These are phyloP conservation scores for Calameuta filiformis DNA, from an alignment of 2,888 invertebrate genomes.

Conservation along the genomic window DNA sequence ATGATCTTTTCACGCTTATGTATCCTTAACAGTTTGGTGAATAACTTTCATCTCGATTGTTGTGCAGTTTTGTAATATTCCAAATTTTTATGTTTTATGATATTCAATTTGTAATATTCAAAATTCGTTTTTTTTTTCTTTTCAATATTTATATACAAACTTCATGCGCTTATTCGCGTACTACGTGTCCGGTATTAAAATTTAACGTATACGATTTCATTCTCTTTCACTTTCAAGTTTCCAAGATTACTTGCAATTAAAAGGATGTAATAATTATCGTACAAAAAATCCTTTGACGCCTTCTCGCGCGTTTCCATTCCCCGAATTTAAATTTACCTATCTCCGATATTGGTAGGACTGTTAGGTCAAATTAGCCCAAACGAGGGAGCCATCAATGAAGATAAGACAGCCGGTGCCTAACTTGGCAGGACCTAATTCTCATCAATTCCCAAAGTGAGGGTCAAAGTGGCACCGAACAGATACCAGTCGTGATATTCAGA, in stretches of 20 bases:
- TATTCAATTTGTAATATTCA: no score
- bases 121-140: neutral
- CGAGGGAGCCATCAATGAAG: neutral
- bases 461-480: neutral
- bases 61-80: neutral
- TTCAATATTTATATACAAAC: constrained; percentile 24
- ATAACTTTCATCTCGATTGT: neutral
- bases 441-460: neutral
- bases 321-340: neutral
- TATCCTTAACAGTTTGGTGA: neutral
- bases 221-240: neutral
- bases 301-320: neutral
- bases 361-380: neutral
- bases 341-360: neutral
- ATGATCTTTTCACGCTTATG: neutral
- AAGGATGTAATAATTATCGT: neutral
- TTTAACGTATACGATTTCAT: neutral
- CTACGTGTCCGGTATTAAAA: neutral
- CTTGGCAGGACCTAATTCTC: neutral
- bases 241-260: neutral
- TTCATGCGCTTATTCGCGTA: constrained; percentile 27
- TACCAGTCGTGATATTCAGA: neutral
- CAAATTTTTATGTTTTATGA: neutral
- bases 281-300: neutral
- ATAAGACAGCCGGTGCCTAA: neutral